Conservation (phyloP, 2,113 vertebrate species). For the Otus sunia region DNA sequence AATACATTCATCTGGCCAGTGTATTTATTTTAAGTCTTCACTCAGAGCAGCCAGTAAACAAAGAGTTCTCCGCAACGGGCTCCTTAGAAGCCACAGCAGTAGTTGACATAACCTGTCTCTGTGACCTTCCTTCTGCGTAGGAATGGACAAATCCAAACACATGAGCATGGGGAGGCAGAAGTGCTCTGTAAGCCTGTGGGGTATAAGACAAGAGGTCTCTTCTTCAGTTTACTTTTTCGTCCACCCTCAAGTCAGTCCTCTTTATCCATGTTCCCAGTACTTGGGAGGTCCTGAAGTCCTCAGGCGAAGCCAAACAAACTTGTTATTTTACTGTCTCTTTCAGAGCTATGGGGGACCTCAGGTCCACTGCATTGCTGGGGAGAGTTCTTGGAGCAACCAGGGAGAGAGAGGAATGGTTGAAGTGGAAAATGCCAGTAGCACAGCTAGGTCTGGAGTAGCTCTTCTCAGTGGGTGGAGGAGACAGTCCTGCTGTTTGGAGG, state of each 20-base stretch:
- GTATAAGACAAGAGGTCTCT: background rate
- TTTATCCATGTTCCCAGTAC: background rate
- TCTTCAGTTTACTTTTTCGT: background rate
- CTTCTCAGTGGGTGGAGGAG: background rate
- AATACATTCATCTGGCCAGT: background rate
- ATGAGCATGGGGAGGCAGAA: background rate
- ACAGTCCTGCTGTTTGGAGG: background rate
- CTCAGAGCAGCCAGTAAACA: background rate
- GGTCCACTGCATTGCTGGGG: background rate
- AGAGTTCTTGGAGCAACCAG: background rate
- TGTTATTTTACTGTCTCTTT: background rate
- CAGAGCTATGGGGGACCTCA: background rate
- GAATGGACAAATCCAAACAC: background rate
- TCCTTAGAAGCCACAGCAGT: background rate
- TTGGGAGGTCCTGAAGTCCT: slow-evolving; percentile 7
- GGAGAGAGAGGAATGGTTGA: background rate
- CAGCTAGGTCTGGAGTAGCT: background rate
- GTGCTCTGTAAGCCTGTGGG: background rate
- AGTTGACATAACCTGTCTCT: background rate
- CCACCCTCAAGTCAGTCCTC: background rate
- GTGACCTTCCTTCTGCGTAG: background rate
- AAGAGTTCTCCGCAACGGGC: background rate
- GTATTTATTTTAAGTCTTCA: background rate
- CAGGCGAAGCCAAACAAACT: background rate
- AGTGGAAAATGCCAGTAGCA: background rate